A percentile compares a stretch with the other conserved stretches of the same genome.
These are phyloP conservation scores for Prosapia bicincta DNA, from an alignment of 2,888 invertebrate species.

Conservation along the genomic window DNA sequence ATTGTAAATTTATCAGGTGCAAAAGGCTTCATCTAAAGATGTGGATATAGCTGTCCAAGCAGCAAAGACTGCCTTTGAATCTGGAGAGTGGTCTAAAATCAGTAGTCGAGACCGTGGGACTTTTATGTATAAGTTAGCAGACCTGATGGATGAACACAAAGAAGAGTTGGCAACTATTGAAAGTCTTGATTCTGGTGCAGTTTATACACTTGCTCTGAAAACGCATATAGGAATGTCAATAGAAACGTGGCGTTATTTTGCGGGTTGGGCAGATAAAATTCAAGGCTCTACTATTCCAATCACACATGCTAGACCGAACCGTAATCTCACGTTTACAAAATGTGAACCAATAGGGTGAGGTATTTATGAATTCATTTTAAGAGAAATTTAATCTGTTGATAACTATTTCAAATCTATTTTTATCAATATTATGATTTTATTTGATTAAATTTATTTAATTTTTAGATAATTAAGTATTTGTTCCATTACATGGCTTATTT, in stretches of 20 bases:
- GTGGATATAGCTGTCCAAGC: slow-evolving; percentile 85
- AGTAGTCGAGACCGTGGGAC: slow-evolving; percentile 87
- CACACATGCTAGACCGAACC: slow-evolving; percentile 86
- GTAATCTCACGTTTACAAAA: slow-evolving; percentile 82
- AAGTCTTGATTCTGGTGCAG: slow-evolving; percentile 91
- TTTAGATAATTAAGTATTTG: too few species aligned
- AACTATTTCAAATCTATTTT: too few species aligned
- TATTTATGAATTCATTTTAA: neutral
- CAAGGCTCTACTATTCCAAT: slow-evolving; percentile 91
- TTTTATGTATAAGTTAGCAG: slow-evolving; percentile 82
- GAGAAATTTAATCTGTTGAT: too few species aligned
- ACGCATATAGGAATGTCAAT: slow-evolving; percentile 98
- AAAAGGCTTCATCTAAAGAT: slow-evolving; percentile 70
- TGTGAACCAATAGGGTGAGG: slow-evolving; percentile 83
- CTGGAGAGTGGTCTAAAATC: slow-evolving; percentile 92
- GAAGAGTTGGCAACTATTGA: slow-evolving; percentile 95
- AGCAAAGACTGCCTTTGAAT: slow-evolving; percentile 82
- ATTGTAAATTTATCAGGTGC: slow-evolving; percentile 46
- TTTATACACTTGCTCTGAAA: slow-evolving; percentile 93
- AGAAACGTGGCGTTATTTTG: slow-evolving; percentile 94
- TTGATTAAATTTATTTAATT: too few species aligned
- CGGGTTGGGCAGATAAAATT: slow-evolving; percentile 96
- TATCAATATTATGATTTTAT: too few species aligned
- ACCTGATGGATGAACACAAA: slow-evolving; percentile 91
- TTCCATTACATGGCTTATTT: too few species aligned